Conservation (phyloP, 37 sponge, comb jelly and placozoan species). For the Oscarella lobularis region DNA sequence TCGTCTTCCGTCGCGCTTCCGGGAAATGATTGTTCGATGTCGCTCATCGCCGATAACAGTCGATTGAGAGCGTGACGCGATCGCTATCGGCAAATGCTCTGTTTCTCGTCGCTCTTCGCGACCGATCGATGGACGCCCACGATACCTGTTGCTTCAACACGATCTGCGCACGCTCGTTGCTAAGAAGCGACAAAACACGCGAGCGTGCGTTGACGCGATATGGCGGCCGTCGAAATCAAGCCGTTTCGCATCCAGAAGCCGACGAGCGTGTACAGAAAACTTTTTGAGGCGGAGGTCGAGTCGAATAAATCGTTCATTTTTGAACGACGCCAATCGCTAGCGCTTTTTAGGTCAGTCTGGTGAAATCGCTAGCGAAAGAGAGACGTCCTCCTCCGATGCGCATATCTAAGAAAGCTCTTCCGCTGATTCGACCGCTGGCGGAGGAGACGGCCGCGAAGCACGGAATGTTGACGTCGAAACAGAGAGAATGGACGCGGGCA, state of each 20-base stretch:
- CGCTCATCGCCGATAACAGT: too few species aligned
- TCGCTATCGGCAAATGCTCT: too few species aligned
- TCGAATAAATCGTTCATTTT: too few species aligned
- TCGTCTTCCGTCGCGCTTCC: too few species aligned
- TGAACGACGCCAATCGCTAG: too few species aligned
- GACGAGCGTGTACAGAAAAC: background rate
- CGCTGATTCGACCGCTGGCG: background rate
- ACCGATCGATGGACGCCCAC: too few species aligned
- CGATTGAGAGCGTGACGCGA: too few species aligned
- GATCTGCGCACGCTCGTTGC: background rate
- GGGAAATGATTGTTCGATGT: too few species aligned
- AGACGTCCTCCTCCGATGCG: background rate
- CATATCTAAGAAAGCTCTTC: background rate
- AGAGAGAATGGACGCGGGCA: background rate
- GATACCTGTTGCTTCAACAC: too few species aligned
- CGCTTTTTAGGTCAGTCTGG: background rate
- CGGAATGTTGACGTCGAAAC: background rate
- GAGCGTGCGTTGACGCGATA: background rate
- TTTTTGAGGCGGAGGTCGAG: background rate
- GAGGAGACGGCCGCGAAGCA: background rate
- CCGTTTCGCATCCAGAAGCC: too few species aligned
- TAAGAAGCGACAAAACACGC: background rate
- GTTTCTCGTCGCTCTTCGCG: too few species aligned
- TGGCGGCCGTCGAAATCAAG: background rate
- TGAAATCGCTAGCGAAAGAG: background rate